Percentiles rank a stretch among this genome's conserved stretches.
Conservation (phyloP, 2,797 vertebrate genomes). For the Picus viridis region DNA sequence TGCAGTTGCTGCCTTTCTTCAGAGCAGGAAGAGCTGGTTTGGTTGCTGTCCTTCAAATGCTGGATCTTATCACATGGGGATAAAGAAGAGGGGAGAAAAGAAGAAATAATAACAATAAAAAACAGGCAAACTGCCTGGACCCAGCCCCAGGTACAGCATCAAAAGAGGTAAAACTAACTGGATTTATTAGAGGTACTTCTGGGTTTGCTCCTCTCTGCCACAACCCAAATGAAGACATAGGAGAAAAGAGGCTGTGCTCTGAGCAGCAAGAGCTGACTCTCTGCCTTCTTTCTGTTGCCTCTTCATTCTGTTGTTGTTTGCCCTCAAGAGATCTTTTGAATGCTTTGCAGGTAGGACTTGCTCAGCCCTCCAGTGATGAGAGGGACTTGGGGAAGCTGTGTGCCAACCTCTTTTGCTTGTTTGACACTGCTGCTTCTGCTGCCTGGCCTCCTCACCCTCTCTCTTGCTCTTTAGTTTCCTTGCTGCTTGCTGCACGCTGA, state of each 20-base stretch:
- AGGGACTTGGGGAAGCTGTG: neutral
- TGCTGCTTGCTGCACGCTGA: neutral
- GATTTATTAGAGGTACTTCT: neutral
- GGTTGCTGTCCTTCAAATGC: constrained; percentile 50
- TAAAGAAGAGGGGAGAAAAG: neutral
- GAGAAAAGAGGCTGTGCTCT: neutral
- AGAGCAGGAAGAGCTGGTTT: constrained; percentile 35
- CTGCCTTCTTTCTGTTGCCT: neutral
- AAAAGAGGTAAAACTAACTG: constrained; percentile 34
- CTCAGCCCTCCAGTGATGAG: neutral
- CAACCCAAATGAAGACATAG: neutral
- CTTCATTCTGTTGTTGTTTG: neutral
- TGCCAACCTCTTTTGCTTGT: neutral
- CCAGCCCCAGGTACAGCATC: constrained; percentile 3
- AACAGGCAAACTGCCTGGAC: neutral
- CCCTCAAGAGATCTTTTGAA: neutral
- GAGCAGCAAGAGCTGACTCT: neutral
- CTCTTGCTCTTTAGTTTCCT: neutral
- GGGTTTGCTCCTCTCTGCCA: neutral
- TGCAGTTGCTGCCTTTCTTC: constrained; percentile 17
- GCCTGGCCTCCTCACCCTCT: neutral
- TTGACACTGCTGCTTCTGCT: neutral
- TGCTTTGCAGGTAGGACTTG: neutral
- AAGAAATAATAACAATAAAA: neutral
- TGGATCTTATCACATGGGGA: constrained; percentile 18